Conservation (phyloP, 2,797 vertebrate genomes). For the Luscinia megarhynchos region DNA sequence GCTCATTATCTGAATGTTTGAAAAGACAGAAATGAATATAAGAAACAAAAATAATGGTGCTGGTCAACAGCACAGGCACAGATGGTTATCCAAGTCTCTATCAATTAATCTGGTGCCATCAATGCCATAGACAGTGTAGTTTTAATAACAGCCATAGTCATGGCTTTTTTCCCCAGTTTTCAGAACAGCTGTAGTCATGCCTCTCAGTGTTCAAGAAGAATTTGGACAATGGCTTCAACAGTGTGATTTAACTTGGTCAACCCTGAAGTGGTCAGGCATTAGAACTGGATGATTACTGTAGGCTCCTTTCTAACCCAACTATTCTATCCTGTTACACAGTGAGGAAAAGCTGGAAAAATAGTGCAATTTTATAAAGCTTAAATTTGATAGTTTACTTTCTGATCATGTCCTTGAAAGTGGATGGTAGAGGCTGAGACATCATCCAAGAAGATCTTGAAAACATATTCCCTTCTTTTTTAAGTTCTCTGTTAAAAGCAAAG, state of each 20-base stretch:
- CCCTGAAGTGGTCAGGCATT: background rate
- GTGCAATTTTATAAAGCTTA: background rate
- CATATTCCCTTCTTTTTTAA: background rate
- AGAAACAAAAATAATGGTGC: background rate
- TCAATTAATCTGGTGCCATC: background rate
- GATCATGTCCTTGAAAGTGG: background rate
- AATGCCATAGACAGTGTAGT: background rate
- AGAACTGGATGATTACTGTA: background rate
- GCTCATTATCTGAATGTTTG: slow-evolving; percentile 15
- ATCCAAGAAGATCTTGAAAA: background rate
- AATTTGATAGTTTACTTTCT: background rate
- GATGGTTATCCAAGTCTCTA: background rate
- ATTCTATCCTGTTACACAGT: background rate
- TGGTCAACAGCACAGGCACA: background rate
- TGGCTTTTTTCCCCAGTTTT: background rate
- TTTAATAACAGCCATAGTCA: background rate
- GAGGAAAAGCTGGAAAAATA: background rate
- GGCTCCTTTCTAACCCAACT: background rate
- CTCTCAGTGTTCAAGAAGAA: background rate
- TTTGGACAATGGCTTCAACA: background rate
- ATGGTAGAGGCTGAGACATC: background rate
- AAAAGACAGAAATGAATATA: background rate
- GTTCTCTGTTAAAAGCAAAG: background rate
- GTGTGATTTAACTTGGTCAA: background rate
- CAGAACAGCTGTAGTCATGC: background rate